A percentile compares a stretch with the other conserved stretches of the same genome.
Conservation (phyloP, 2,113 vertebrate species). For the Phrynocephalus versicolor region DNA sequence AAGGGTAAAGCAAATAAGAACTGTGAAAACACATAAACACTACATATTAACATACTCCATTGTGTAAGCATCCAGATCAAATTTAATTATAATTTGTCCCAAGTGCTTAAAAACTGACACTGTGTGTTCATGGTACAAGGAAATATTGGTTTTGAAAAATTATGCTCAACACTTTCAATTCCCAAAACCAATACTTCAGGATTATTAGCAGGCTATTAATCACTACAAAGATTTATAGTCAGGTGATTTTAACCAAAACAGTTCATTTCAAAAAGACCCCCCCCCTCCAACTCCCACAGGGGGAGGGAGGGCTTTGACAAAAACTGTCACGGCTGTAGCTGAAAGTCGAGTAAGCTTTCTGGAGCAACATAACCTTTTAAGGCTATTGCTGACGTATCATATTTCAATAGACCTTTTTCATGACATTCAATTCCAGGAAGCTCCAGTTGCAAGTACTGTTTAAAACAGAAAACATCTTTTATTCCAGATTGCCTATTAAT, state of each 20-base stretch:
- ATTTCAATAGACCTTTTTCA: conserved; percentile 36
- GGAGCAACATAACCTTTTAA: background rate
- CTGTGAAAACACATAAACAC: background rate
- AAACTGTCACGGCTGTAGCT: background rate
- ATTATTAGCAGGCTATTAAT: background rate
- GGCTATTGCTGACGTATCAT: background rate
- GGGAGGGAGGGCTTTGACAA: background rate
- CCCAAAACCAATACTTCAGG: background rate
- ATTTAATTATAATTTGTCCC: background rate
- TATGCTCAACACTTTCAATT: background rate
- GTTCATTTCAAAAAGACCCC: background rate
- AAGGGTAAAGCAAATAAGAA: background rate
- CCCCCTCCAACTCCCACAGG: background rate
- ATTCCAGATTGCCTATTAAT: conserved; percentile 36
- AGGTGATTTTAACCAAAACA: background rate
- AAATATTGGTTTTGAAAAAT: background rate
- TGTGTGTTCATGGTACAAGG: background rate
- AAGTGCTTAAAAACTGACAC: background rate
- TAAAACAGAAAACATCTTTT: conserved; percentile 38
- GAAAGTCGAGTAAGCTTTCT: background rate
- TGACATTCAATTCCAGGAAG: conserved; percentile 40
- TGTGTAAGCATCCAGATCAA: background rate
- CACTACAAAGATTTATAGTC: background rate
- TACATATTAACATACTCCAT: background rate
- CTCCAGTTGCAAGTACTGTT: conserved; percentile 34